Evolutionary conservation across 2,113 vertebrate genomes (phyloP), one percentile per base, ranked within the genome.

Genomic region (Xiphophorus couchianus): DNA sequence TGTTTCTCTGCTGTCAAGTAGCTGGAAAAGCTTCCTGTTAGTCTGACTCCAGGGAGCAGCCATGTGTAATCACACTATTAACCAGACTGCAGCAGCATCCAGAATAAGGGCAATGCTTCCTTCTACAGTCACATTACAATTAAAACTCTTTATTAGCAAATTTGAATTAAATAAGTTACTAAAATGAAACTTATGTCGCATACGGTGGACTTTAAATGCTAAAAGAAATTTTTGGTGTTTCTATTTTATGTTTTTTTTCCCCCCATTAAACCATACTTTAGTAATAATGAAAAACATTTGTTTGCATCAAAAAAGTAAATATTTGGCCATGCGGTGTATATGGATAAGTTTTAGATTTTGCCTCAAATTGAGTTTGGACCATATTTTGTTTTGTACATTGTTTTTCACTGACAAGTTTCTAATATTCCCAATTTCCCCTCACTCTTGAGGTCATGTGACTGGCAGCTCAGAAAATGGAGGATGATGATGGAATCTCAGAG

Each of bases 41-140:
- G 37, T 39, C 25, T 11, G 31, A 39, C 58, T 62, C 37, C 12
- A 58, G n/a, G n/a, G 54, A 68, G 27, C 42, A 11, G 12, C 66
- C 42, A 48, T 31, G 67, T 69, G 67, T 69, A 29, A 44, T 27
- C 42, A 69, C 42, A 51, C 42, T 22, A 31, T 33, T 67, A 67
- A 27, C 12, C 28, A 25, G 17, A 19, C 67, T 31, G 42, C 67
- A 51, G 42, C 67, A 31, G 19, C 51, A 58, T 58, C 51, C 51
- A 58, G 51, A 58, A 58, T 58, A 58, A 58, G 51, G 51, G 25
- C 7, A n/a, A 25, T 58, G 51, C 51, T 48, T 25, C 51, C 17
- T n/a, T 22, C 29, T 29, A 7, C 30, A 14, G 62, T 63, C 15
- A 17, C 28, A 19, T 63, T 62, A 30, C 28, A 31, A 29, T 12